phyloP scores from a whole-genome alignment of 1,140 invertebrate genomes.

The Diplogasteroides magnus region DNA sequence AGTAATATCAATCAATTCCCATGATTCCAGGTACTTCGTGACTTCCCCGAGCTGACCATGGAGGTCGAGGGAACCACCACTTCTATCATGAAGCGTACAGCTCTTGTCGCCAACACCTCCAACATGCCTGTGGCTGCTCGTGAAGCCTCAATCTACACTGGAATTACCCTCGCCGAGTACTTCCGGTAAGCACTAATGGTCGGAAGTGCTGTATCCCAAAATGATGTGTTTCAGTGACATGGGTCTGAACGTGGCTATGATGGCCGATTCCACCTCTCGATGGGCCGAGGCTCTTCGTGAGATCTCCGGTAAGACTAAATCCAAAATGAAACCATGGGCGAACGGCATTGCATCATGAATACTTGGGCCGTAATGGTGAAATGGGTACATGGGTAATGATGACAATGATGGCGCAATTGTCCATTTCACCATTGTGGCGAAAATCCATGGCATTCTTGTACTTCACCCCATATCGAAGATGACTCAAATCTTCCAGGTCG shows the following conservation, averaged over 20 bases:
- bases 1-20: background rate
- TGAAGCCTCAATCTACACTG: conserved; percentile 99
- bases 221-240: conserved; percentile 71
- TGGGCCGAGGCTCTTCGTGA: conserved; percentile 99
- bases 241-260: conserved; percentile 99
- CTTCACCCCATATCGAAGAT: no score
- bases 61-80: conserved; percentile 93
- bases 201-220: conserved; percentile 74
- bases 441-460: no score
- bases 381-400: no score
- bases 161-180: conserved; percentile 57
- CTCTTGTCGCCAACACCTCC: conserved; percentile 96
- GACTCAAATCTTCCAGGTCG: no score
- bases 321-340: no score
- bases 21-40: conserved; percentile 66
- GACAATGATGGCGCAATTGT: no score
- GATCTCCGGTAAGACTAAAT: conserved; percentile 74
- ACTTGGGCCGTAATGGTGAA: no score
- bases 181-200: conserved; percentile 30
- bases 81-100: conserved; percentile 99
- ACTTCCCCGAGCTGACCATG: conserved; percentile 94
- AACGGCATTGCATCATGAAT: no score
- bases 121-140: conserved; percentile 99
- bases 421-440: no score
- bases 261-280: conserved; percentile 99